Percentiles rank a stretch among this genome's conserved stretches.
phyloP scores from a whole-genome alignment of 2,113 vertebrate species.

The Carassius gibelio region DNA sequence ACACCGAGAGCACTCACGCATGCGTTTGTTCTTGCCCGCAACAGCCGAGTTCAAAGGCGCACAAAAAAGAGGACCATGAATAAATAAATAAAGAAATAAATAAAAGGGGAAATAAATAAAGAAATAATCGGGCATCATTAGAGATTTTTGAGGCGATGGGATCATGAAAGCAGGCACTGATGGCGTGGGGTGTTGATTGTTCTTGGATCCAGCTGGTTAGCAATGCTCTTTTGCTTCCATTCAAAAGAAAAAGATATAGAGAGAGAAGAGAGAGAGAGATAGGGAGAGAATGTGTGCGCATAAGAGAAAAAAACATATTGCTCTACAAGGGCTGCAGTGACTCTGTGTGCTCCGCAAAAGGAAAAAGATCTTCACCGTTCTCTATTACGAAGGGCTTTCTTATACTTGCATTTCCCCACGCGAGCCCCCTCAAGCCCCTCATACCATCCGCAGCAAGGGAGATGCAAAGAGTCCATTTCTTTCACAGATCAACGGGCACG shows the following conservation, averaged over 20 bases:
- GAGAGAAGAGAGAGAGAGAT: not conserved
- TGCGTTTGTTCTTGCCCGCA: constrained; percentile 47
- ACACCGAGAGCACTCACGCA: constrained; percentile 47
- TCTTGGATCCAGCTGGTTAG: constrained; percentile 52
- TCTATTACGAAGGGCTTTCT: constrained; percentile 4
- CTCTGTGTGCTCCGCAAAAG: not conserved
- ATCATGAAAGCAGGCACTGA: constrained; percentile 39
- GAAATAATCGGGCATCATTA: constrained; percentile 19
- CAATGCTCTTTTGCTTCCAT: constrained; percentile 50
- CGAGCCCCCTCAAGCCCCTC: constrained; percentile 1
- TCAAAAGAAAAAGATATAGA: constrained; percentile 32
- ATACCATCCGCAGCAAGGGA: constrained; percentile 9
- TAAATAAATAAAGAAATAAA: constrained; percentile 50
- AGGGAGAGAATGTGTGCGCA: not conserved
- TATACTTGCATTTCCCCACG: constrained; percentile 19
- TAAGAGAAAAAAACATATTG: not conserved
- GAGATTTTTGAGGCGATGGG: constrained; percentile 42
- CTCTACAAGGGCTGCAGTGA: not conserved
- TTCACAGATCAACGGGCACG: not conserved
- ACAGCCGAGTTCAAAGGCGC: constrained; percentile 50
- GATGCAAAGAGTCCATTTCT: constrained; percentile 36
- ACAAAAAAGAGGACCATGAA: constrained; percentile 22
- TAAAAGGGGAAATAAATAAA: constrained; percentile 35
- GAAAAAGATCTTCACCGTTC: constrained; percentile 41
- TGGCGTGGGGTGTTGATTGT: constrained; percentile 44